Evolutionary conservation across 2,797 vertebrate species (phyloP).

Genomic region (Calcarius lapponicus): DNA sequence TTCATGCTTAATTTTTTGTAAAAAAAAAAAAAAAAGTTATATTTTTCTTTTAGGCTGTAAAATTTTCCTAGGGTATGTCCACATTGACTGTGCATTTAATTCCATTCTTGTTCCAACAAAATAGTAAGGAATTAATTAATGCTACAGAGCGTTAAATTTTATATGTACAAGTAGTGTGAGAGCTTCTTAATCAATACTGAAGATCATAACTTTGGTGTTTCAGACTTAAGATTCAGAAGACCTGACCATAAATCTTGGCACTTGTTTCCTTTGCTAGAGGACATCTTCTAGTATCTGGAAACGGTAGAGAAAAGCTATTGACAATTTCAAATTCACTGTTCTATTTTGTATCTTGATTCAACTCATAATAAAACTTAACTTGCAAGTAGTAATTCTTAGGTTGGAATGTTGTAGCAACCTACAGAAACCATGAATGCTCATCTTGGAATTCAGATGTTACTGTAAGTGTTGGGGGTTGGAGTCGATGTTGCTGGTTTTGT

Average conservation of each 20-base stretch:
- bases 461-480: not conserved
- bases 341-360: not conserved
- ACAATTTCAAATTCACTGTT: not conserved
- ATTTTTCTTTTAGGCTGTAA: not conserved
- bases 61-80: not conserved
- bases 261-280: not conserved
- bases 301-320: not conserved
- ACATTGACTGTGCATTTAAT: not conserved
- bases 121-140: not conserved
- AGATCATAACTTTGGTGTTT: not conserved
- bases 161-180: not conserved
- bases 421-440: not conserved
- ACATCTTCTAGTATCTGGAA: not conserved
- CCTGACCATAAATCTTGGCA: not conserved
- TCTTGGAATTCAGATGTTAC: not conserved
- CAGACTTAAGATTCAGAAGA: not conserved
- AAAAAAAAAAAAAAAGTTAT: not conserved
- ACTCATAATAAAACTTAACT: not conserved
- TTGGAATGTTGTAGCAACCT: not conserved
- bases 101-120: not conserved
- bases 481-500: not conserved
- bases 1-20: not conserved
- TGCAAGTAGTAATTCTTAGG: not conserved
- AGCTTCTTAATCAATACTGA: not conserved
- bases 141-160: not conserved